Base-by-base conservation (phyloP, 2,888 invertebrate genomes). In the Carterocephalus palaemon region DNA sequence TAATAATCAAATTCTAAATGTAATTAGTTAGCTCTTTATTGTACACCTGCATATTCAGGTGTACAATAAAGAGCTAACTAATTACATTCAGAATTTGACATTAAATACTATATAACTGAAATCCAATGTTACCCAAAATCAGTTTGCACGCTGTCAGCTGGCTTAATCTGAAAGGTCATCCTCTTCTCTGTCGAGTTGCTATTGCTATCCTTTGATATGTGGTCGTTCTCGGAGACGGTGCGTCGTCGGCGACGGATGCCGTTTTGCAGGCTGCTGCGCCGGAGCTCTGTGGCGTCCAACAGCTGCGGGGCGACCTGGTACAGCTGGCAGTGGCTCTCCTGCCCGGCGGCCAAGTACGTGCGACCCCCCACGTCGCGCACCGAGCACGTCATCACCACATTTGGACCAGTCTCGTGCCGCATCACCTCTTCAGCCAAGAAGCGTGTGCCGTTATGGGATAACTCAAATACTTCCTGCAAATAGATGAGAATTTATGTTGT, bases 321-420 rank as follows among this genome's bases (percentile, higher is more conserved):
- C 60, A 96, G 84, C 70, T 95, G 95, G 67, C 95, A 96, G 64
- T 96, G 94, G 53, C 94, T 95, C 80, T 97, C 97, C 78, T 96
- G 95, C 0, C 98, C 98, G 4, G 96, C 96, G 1, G 95, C 94
- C 37, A 97, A 80, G 76, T 92, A 93, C 7, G 92, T 92, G 62
- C 91, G 90, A 59, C 93, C 93, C 28, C 91, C 91, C 54, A 91
- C 88, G 56, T 89, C 92, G 48, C 89, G 90, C 3, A 94, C 91
- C 0, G 94, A 91, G 70, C 95, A 94, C 67, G 96, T 97, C 97
- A 97, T 97, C 0, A 97, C 95, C 34, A 96, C 95, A 65, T 92
- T 93, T 0, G 92, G 91, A 1, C 95, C 95, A 1, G 97, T 96
- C 75, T 96, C 96, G 69, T 96, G 93, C 40, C 96, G 89, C 67